These are phyloP conservation scores for Maccullochella peelii DNA, from an alignment of 2,113 vertebrate genomes.

Conservation along the genomic window DNA sequence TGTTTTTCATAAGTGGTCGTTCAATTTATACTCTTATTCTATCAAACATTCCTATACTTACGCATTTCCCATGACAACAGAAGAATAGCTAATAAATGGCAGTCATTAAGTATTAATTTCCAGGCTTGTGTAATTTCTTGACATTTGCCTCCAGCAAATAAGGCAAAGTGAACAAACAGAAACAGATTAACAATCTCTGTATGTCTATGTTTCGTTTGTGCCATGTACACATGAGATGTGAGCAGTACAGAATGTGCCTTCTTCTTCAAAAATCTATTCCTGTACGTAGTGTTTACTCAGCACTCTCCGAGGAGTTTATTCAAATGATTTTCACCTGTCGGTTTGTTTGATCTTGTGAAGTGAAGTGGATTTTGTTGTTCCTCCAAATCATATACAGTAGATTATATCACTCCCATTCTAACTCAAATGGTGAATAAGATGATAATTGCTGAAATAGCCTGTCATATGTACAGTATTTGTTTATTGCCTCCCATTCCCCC, in stretches of 20 bases:
- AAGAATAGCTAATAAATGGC: conserved; percentile 58
- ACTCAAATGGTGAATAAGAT: neutral
- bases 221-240: conserved; percentile 15
- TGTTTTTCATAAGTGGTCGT: neutral
- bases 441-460: conserved; percentile 33
- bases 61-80: conserved; percentile 35
- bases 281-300: conserved; percentile 46
- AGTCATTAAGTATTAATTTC: conserved; percentile 71
- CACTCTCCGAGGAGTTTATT: conserved; percentile 37
- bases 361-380: conserved; percentile 24
- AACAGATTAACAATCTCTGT: conserved; percentile 43
- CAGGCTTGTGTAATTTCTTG: conserved; percentile 46
- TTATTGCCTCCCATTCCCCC: neutral
- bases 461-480: conserved; percentile 9
- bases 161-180: conserved; percentile 44
- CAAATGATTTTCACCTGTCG: conserved; percentile 33
- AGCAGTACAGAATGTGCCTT: conserved; percentile 20
- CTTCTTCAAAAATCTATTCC: conserved; percentile 30
- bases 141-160: conserved; percentile 61
- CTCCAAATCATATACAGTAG: conserved; percentile 3
- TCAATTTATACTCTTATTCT: conserved; percentile 17
- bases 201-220: neutral
- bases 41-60: conserved; percentile 19
- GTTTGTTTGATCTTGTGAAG: conserved; percentile 60
- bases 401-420: conserved; percentile 1